Base-by-base conservation (phyloP, 2,888 invertebrate genomes). In the Calliopum simillimum region DNA sequence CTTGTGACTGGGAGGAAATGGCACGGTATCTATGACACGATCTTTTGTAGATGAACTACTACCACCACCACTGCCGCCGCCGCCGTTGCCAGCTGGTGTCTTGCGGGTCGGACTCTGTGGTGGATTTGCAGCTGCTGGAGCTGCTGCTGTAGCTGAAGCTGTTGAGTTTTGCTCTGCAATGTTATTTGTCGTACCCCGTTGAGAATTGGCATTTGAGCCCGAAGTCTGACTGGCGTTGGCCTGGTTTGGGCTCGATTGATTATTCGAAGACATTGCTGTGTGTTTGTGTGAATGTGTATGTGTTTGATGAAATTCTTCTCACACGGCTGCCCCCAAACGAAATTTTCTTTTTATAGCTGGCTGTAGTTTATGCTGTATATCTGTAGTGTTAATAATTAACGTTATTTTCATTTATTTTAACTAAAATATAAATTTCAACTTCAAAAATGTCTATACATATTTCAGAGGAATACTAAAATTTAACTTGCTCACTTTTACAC, bases 1-100 rank as follows among this genome's bases (percentile, higher is more conserved):
- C 89, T 97, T 95, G 88, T 96, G 96, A 89, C 95, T 96, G 85
- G 98, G 98, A 87, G 99, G 98, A 90, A 98, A 98, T 88, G 97
- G 96, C 85, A 98, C 98, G 91, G 96, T 79, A 66, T 80, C 80
- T 66, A 80, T 74, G 65, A 80, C 76, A 63, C 80, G 79, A 73
- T 80, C 80, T 69, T 77, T 80, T 71, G 80, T 80, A 58, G 75
- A 76, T 51, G 73, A 68, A 23, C 21, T 51, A 49, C 19, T 6
- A 49, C n/a, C 19, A 49, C 33, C 8, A 33, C 33, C 66, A 13
- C 49, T 5, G 6, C 16, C 66, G 49, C 49, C 14, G 6, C 16
- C 14, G 74, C 74, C 74, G 68, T 66, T 74, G 53, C 63, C 69
- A 73, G 63, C 71, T 19, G 72, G 70, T 59, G 72, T 21, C 55